phyloP scores from a whole-genome alignment of 2,888 invertebrate species.

The Creontiades dilutus region DNA sequence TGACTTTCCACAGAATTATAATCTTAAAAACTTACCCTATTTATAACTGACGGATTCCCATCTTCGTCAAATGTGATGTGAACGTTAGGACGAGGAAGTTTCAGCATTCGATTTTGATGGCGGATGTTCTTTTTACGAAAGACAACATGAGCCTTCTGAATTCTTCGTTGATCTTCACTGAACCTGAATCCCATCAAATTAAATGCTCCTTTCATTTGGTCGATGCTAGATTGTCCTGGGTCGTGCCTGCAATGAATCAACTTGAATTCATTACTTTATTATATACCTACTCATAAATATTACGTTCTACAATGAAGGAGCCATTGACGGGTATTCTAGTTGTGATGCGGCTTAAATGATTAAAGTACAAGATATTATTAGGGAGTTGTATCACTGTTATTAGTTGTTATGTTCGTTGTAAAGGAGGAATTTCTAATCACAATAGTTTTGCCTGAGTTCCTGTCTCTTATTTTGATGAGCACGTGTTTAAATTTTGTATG shows the following conservation, averaged over 20 bases:
- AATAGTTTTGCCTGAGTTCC: too few species aligned
- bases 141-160: slow-evolving; percentile 81
- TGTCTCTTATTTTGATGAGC: too few species aligned
- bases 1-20: background rate
- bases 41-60: slow-evolving; percentile 80
- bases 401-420: too few species aligned
- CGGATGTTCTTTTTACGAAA: slow-evolving; percentile 83
- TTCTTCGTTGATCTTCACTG: slow-evolving; percentile 77
- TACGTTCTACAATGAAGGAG: background rate
- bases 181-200: slow-evolving; percentile 83
- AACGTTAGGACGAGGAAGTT: slow-evolving; percentile 79
- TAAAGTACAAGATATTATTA: too few species aligned
- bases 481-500: too few species aligned
- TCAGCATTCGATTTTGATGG: slow-evolving; percentile 80
- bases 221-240: slow-evolving; percentile 74
- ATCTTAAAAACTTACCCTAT: slow-evolving; percentile 77
- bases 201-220: slow-evolving; percentile 83
- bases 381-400: too few species aligned
- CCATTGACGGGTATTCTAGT: too few species aligned
- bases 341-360: too few species aligned
- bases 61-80: slow-evolving; percentile 86
- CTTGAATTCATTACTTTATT: background rate
- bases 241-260: slow-evolving; percentile 27
- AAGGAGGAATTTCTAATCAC: too few species aligned
- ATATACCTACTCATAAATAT: background rate